phyloP scores from a whole-genome alignment of 2,113 vertebrate genomes.

The Tyto alba region DNA sequence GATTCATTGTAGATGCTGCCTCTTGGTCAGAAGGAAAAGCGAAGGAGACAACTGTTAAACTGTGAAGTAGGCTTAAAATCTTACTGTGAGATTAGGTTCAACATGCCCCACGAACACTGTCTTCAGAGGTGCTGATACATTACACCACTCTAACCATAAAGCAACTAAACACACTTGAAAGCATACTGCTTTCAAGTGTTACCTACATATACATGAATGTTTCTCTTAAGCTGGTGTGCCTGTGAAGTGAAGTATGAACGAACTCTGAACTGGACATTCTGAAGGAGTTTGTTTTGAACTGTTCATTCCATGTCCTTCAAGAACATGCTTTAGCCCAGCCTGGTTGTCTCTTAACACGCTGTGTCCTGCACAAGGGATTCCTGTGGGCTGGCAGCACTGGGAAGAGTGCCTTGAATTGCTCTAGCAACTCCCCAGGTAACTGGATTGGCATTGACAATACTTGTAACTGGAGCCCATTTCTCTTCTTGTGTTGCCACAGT shows the following conservation, averaged over 20 bases:
- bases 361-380: background rate
- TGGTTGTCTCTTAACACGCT: conserved; percentile 1
- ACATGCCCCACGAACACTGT: background rate
- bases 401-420: conserved; percentile 61
- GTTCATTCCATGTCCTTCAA: background rate
- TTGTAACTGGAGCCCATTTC: background rate
- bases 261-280: background rate
- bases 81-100: background rate
- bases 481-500: background rate
- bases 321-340: conserved; percentile 9
- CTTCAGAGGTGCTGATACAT: conserved; percentile 31
- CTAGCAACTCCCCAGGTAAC: conserved; percentile 6
- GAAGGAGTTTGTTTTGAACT: background rate
- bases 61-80: conserved; percentile 37
- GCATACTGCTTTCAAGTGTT: background rate
- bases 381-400: conserved; percentile 39
- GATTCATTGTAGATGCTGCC: background rate
- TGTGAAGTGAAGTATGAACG: background rate
- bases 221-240: background rate
- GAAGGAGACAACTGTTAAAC: background rate
- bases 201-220: background rate
- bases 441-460: conserved; percentile 6
- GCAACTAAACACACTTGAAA: background rate
- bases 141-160: background rate
- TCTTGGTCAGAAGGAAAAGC: background rate